phyloP scores from a whole-genome alignment of 2,113 vertebrate species.

The Galemys pyrenaicus region DNA sequence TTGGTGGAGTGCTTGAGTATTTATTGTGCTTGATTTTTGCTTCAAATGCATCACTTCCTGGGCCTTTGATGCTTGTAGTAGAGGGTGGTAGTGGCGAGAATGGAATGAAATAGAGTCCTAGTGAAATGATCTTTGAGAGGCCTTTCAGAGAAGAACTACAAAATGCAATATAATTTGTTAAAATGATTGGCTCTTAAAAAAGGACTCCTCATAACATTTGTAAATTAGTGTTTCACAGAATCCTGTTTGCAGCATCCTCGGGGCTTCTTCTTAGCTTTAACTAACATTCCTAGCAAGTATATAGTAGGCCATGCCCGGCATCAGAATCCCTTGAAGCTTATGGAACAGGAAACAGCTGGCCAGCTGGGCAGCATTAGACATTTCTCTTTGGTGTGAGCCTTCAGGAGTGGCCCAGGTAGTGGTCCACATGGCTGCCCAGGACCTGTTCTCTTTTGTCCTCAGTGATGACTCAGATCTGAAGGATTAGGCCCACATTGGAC shows the following conservation, averaged over 20 bases:
- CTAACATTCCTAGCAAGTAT: not conserved
- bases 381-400: not conserved
- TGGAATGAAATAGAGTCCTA: not conserved
- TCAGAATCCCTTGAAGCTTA: not conserved
- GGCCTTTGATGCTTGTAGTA: not conserved
- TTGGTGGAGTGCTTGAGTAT: constrained; percentile 12
- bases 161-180: not conserved
- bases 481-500: not conserved
- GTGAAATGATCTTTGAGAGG: constrained; percentile 16
- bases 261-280: not conserved
- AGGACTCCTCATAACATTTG: not conserved
- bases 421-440: accelerated
- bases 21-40: constrained; percentile 58
- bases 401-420: accelerated
- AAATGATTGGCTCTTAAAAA: too few species aligned
- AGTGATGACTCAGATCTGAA: not conserved
- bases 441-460: not conserved
- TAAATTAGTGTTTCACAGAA: not conserved
- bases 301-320: not conserved
- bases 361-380: not conserved
- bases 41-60: not conserved
- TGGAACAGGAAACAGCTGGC: not conserved
- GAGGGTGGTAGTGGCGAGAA: constrained; percentile 18
- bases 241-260: not conserved
- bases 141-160: constrained; percentile 7